These are phyloP conservation scores for Stichopus chloronotus DNA, from an alignment of 35 echinoderm and acorn worm species.

Conservation along the genomic window DNA sequence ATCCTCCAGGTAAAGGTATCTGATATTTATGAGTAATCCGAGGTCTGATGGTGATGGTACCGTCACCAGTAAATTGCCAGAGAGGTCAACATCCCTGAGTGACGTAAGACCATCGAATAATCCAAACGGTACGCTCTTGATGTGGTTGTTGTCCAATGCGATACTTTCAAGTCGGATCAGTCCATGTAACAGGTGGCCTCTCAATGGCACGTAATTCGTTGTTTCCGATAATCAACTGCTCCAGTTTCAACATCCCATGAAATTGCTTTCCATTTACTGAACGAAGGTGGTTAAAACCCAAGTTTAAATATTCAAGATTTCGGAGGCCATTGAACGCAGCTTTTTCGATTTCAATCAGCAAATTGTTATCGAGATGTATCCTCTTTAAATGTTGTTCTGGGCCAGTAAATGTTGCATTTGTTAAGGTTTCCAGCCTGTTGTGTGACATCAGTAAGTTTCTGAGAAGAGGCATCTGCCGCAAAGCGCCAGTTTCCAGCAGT, in stretches of 20 bases:
- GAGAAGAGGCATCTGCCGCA: neutral
- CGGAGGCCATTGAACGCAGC: neutral
- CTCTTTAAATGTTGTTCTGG: neutral
- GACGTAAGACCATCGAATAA: neutral
- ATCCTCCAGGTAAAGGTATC: neutral
- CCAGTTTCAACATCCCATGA: neutral
- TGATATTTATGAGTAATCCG: neutral
- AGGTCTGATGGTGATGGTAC: neutral
- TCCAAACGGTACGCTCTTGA: neutral
- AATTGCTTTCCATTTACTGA: neutral
- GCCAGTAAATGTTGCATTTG: neutral
- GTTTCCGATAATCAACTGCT: neutral
- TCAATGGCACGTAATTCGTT: neutral
- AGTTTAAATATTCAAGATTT: neutral
- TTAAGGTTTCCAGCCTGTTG: neutral
- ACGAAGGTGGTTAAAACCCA: neutral
- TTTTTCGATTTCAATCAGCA: neutral
- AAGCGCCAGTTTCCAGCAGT: neutral
- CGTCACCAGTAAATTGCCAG: neutral
- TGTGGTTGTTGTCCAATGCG: neutral
- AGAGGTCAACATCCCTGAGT: neutral
- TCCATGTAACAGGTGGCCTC: neutral
- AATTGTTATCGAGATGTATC: constrained; percentile 3
- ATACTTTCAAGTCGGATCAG: neutral
- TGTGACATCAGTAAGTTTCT: neutral